Base-by-base conservation (phyloP, 2,113 vertebrate species). In the Passer domesticus region DNA sequence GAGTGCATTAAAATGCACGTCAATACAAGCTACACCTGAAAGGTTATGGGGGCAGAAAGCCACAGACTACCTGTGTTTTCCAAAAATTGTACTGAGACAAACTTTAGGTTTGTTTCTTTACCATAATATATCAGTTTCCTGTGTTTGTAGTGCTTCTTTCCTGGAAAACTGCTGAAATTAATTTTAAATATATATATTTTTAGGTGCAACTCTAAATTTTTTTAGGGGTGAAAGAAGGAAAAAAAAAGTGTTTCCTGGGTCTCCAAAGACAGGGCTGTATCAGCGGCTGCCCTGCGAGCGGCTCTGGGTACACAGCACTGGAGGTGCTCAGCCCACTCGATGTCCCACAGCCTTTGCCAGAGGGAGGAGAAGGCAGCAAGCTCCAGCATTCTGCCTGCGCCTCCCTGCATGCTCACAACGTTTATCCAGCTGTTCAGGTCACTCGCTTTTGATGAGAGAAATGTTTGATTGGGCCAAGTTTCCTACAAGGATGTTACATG, bases 391-490 rank as follows among this genome's bases (percentile, higher is more conserved):
- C 52, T 4, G 44, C 46, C 78, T n/a, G 70, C 0, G 0, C 66
- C 47, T 73, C 52, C 43, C 53, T 46, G 13, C 12, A 62, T 7
- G 92, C 83, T 44, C 50, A 1, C 35, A 2, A 37, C 24, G 20
- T 43, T 27, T 23, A 70, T 94, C 91, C 95, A 83, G 92, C 91
- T 95, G 94, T 31, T 93, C 92, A 72, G 85, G 78, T 88, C 92
- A 90, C 95, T 96, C 15, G 62, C 78, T 94, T 91, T 93, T 76
- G 78, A 92, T 76, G 82, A 82, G 27, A 91, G 87, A 94, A 95
- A 80, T 53, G 83, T 92, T 60, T 7, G 31, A 58, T 66, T 85
- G 94, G 80, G 95, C 95, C 91, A 95, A 78, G 87, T 95, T 94
- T 94, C 91, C 94, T 91, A 74, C 56, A 8, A 28, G 89, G 95